Base-by-base conservation (phyloP, 2,888 invertebrate genomes). In the Campaea margaritaria region DNA sequence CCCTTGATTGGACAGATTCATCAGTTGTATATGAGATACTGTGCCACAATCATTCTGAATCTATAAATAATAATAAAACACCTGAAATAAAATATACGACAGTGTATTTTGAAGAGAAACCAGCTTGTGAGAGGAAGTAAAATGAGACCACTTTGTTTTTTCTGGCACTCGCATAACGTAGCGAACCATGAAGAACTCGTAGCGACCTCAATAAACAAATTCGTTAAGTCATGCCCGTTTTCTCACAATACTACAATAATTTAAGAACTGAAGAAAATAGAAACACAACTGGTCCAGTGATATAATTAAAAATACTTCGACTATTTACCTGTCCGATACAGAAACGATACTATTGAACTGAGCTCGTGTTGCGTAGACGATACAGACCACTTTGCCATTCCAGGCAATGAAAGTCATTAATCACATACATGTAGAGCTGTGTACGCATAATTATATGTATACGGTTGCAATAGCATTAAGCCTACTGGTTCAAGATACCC, bases 331-430 rank as follows among this genome's bases (percentile, higher is more conserved):
- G 58, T 49, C 55, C 50, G 58, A 55, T 66, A 78, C 80, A 83
- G 87, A 87, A 87, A 88, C 82, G 79, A 76, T 81, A 76, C 77
- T 52, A 44, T 51, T 63, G 54, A 60, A 81, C 78, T 79, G 79
- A 79, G 79, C 79, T 77, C 79, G 11, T 41, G 41, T 71, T 75
- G 73, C 73, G 69, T 47, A 58, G 59, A 57, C 58, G 39, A 62
- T 74, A 75, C 72, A 69, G 70, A 82, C 86, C 80, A 81, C 82
- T 84, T 84, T 87, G 86, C 88, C 87, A 87, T 89, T 86, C 86
- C 82, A 81, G 80, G 82, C 88, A 84, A 90, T 87, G 89, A 91
- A 91, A 91, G 87, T 87, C 82, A 86, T 83, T 77, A 82, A 81
- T 82, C 80, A 83, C 77, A 71, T 79, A 83, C 78, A 71, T 70